phyloP scores from a whole-genome alignment of 2,113 vertebrate species.

The Serinus canaria region DNA sequence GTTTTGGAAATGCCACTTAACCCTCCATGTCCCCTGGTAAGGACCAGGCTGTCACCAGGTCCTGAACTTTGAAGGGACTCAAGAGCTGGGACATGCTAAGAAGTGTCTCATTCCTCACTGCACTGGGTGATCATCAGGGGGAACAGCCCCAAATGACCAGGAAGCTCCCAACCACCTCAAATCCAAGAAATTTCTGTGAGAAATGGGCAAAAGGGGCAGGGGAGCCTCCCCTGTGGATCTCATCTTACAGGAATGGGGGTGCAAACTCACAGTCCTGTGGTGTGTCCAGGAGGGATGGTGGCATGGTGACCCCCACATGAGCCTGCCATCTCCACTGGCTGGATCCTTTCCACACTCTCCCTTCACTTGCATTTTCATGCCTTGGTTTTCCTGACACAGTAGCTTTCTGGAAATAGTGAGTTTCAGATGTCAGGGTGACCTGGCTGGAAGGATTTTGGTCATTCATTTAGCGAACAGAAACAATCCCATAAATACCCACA shows the following conservation, averaged over 20 bases:
- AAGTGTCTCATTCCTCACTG: not conserved
- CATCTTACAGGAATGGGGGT: not conserved
- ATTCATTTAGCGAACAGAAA: not conserved
- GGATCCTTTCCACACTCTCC: rapidly evolving
- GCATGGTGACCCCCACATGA: not conserved
- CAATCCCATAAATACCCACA: not conserved
- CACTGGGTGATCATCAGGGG: rapidly evolving
- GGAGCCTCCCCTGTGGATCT: not conserved
- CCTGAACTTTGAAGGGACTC: not conserved
- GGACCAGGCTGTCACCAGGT: not conserved
- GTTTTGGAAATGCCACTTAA: not conserved
- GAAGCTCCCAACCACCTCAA: not conserved
- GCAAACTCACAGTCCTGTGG: rapidly evolving
- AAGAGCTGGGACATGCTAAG: not conserved
- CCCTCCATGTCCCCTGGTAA: not conserved
- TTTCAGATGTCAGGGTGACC: not conserved
- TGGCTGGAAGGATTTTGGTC: not conserved
- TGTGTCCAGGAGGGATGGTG: rapidly evolving
- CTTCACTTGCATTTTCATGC: not conserved
- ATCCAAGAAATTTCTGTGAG: not conserved
- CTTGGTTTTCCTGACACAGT: not conserved
- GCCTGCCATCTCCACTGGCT: not conserved
- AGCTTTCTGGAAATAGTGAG: not conserved
- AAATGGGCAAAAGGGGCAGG: not conserved
- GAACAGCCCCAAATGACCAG: not conserved